Evolutionary conservation across 2,888 invertebrate genomes (phyloP).

Genomic region (Poecilobothrus nobilitatus): DNA sequence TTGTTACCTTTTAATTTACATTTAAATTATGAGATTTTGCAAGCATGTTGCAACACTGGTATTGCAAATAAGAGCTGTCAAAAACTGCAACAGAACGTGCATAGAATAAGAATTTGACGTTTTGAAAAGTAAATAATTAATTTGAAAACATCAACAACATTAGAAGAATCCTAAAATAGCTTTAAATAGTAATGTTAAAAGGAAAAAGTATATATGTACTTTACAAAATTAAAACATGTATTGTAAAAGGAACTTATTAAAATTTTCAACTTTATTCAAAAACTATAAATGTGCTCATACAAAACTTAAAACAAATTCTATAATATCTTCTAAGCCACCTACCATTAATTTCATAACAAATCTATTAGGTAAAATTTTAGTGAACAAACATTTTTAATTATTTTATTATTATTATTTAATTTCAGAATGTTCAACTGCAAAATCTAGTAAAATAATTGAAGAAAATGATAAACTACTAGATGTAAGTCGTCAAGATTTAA

Average conservation of each 20-base stretch:
- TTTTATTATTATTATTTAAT: not conserved
- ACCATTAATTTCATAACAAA: not conserved
- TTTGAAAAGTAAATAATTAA: no score
- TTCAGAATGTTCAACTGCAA: slow-evolving; percentile 30
- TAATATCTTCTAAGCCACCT: not conserved
- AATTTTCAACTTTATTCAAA: not conserved
- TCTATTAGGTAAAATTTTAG: not conserved
- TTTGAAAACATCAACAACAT: no score
- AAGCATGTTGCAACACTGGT: no score
- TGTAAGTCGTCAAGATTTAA: slow-evolving; percentile 33
- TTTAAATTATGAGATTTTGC: no score
- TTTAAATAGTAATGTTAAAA: no score
- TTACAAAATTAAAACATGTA: not conserved
- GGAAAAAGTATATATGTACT: no score
- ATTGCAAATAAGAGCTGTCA: no score
- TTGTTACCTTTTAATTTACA: no score
- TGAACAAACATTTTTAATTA: not conserved
- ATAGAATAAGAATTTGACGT: no score
- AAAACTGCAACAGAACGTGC: no score
- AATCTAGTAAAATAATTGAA: slow-evolving; percentile 30
- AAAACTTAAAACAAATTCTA: not conserved
- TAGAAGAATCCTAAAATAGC: no score
- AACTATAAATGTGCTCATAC: not conserved
- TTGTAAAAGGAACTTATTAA: not conserved
- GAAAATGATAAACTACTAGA: slow-evolving; percentile 34